phyloP scores from a whole-genome alignment of 2,113 vertebrate genomes.

The Ciconia boyciana region DNA sequence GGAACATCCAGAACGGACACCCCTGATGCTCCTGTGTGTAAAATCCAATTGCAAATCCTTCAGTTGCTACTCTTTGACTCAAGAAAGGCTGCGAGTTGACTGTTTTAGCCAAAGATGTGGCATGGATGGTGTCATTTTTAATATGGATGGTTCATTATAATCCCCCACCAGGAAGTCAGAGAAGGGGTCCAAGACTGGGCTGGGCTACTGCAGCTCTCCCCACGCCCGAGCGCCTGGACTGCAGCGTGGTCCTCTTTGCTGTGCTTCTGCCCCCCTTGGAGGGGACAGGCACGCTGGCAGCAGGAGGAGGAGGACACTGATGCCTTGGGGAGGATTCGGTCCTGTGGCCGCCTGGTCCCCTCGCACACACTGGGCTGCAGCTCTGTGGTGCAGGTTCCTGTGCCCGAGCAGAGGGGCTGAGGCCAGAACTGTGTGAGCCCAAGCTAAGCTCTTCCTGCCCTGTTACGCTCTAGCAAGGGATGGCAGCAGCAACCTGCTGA shows the following conservation, averaged over 20 bases:
- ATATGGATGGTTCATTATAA: background rate
- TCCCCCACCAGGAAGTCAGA: background rate
- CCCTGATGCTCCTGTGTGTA: background rate
- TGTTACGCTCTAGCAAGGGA: rapidly evolving
- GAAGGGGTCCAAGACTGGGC: background rate
- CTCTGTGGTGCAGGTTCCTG: background rate
- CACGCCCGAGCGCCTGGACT: background rate
- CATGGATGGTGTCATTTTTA: no score
- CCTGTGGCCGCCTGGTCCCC: background rate
- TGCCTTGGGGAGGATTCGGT: rapidly evolving
- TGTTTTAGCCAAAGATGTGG: background rate
- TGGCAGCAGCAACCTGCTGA: background rate
- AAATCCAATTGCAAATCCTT: background rate
- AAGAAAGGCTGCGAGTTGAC: background rate
- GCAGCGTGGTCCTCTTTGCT: background rate
- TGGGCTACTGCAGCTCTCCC: background rate
- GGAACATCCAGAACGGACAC: background rate
- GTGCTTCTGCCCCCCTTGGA: background rate
- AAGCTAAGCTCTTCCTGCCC: background rate
- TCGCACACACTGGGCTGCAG: background rate
- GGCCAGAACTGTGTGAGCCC: background rate
- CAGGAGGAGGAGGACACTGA: background rate
- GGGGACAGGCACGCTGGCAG: background rate
- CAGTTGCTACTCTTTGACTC: background rate
- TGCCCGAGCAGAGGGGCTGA: rapidly evolving